Percentiles rank a stretch among this genome's conserved stretches.
phyloP scores from a whole-genome alignment of 2,113 vertebrate genomes.

The Craseonycteris thonglongyai region DNA sequence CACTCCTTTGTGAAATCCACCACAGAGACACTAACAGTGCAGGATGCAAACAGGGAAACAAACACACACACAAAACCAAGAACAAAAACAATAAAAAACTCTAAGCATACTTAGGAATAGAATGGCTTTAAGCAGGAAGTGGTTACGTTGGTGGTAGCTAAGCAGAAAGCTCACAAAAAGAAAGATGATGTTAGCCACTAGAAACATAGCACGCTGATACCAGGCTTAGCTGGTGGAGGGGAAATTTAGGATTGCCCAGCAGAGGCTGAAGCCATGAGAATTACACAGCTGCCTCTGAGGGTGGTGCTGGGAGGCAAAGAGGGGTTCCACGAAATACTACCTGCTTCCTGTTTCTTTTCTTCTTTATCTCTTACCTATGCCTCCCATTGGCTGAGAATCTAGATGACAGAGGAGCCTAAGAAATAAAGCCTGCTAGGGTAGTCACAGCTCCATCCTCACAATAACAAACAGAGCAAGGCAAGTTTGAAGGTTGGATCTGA shows the following conservation, averaged over 20 bases:
- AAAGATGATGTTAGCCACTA: background rate
- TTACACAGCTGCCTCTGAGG: background rate
- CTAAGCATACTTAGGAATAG: background rate
- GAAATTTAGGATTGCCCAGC: background rate
- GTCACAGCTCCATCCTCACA: background rate
- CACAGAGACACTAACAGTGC: background rate
- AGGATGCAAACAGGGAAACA: background rate
- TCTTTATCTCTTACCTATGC: background rate
- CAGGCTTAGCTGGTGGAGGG: background rate
- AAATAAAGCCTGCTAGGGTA: background rate
- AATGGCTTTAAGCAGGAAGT: background rate
- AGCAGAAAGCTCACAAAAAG: background rate
- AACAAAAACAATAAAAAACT: background rate
- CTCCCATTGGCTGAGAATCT: background rate
- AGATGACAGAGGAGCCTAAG: background rate
- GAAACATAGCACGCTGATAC: background rate
- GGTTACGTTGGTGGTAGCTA: background rate
- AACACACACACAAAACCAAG: too few relatives aligned
- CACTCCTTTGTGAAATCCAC: background rate
- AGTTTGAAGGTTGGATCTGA: background rate
- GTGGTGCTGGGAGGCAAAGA: background rate
- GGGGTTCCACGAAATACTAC: accelerated
- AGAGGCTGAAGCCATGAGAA: background rate
- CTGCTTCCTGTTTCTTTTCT: background rate
- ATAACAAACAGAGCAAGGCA: background rate